A percentile compares a stretch with the other conserved stretches of the same genome.
Conservation (phyloP, 2,888 invertebrate species). For the Asteroscopus sphinx region DNA sequence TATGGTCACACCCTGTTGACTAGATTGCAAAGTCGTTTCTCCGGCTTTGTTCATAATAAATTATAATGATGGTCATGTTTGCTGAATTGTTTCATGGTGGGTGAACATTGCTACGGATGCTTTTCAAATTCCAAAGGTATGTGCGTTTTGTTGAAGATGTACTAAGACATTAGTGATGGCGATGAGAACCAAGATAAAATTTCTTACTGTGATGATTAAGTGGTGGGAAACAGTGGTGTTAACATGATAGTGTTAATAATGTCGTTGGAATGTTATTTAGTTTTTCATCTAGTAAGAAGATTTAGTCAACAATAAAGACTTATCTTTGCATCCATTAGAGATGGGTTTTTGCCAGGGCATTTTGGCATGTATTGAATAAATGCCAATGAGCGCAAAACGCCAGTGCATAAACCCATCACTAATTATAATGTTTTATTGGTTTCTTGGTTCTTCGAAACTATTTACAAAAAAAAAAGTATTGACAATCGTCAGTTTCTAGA, state of each 20-base stretch:
- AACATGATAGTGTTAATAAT: conserved; percentile 13
- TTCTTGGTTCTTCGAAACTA: no score
- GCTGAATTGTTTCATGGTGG: conserved; percentile 78
- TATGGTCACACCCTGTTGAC: conserved; percentile 82
- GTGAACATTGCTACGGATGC: conserved; percentile 68
- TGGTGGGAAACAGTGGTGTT: conserved; percentile 21
- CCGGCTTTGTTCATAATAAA: conserved; percentile 80
- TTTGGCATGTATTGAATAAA: no score
- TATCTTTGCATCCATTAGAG: background rate
- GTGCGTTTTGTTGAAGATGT: conserved; percentile 44
- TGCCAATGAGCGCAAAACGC: no score
- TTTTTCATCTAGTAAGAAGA: conserved; percentile 5
- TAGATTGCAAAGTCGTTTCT: conserved; percentile 84
- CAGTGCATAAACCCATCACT: no score
- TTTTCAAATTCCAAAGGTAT: conserved; percentile 64
- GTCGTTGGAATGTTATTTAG: conserved; percentile 11
- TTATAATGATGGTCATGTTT: conserved; percentile 80
- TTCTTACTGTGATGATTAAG: conserved; percentile 27
- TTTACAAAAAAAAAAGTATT: no score
- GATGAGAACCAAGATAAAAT: conserved; percentile 18
- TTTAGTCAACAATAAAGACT: background rate
- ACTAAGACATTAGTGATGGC: conserved; percentile 31
- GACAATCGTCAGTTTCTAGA: no score
- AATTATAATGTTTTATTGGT: no score
- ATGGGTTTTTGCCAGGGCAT: no score